Base-by-base conservation (phyloP, 2,888 invertebrate species). In the Emmelina monodactyla region DNA sequence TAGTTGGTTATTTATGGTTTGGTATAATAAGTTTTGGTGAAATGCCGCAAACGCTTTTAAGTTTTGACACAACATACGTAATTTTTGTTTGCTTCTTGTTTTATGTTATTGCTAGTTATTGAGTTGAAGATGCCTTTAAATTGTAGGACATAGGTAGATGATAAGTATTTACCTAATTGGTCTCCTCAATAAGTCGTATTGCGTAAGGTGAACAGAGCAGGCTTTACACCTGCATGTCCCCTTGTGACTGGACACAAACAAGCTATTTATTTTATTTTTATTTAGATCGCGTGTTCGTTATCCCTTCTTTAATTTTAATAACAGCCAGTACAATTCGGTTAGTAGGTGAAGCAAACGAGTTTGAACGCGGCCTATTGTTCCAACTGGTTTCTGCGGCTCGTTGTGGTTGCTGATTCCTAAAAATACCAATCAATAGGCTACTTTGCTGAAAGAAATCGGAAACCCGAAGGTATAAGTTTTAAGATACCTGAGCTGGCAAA, bases 1-100 rank as follows among this genome's bases (percentile, higher is more conserved):
- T 60, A 58, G 59, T 58, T 55, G 58, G 67, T 70, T 76, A 71
- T 75, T 75, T 78, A 78, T 69, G 70, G 59, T 58, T 61, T 62
- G 67, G 67, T 71, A 75, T 75, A 71, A 75, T 73, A 67, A 65
- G 53, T 49, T 51, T 49, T 55, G 58, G 58, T 56, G 57, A 47
- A 55, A 58, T 52, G 62, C 49, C 50, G 49, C 55, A n/a, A n/a
- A n/a, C n/a, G n/a, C n/a, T n/a, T n/a, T n/a, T n/a, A n/a, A n/a
- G n/a, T n/a, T n/a, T n/a, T n/a, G n/a, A n/a, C n/a, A n/a, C n/a
- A n/a, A n/a, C n/a, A n/a, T n/a, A n/a, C n/a, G n/a, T n/a, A n/a
- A n/a, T n/a, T n/a, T n/a, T n/a, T n/a, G n/a, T n/a, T n/a, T n/a
- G n/a, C n/a, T n/a, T n/a, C n/a, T n/a, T n/a, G n/a, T n/a, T n/a